These are phyloP conservation scores for Hyles vespertilio DNA, from an alignment of 1,140 invertebrate species.

Conservation along the genomic window DNA sequence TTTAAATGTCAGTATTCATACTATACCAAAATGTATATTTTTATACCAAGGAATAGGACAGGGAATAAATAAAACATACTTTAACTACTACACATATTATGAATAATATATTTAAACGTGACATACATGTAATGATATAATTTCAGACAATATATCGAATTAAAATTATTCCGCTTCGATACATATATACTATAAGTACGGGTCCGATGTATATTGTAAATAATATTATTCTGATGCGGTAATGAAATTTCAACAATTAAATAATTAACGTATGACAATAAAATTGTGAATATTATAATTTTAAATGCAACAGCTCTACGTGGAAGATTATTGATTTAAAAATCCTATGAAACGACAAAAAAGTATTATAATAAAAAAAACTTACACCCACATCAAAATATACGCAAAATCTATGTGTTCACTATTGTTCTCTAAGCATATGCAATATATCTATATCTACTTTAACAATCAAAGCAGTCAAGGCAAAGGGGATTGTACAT, in stretches of 20 bases:
- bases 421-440: background rate
- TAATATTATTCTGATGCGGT: background rate
- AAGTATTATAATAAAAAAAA: background rate
- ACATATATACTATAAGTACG: conserved; percentile 25
- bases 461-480: conserved; percentile 36
- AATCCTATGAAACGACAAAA: too few species aligned
- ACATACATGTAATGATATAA: conserved; percentile 41
- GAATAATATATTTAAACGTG: conserved; percentile 49
- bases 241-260: background rate
- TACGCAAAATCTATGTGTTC: background rate
- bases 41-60: background rate
- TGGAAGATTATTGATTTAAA: too few species aligned
- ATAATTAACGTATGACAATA: too few species aligned
- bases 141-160: conserved; percentile 34
- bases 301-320: too few species aligned
- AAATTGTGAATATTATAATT: too few species aligned
- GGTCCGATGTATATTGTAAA: background rate
- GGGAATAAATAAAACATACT: conserved; percentile 39
- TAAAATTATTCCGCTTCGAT: conserved; percentile 23
- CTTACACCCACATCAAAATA: conserved; percentile 7
- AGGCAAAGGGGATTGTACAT: conserved; percentile 41
- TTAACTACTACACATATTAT: conserved; percentile 50
- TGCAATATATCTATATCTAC: conserved; percentile 19
- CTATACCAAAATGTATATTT: too few species aligned
- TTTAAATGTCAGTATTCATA: too few species aligned